Conservation (phyloP, 2,797 vertebrate species). For the Poeciliopsis paucimaculata region DNA sequence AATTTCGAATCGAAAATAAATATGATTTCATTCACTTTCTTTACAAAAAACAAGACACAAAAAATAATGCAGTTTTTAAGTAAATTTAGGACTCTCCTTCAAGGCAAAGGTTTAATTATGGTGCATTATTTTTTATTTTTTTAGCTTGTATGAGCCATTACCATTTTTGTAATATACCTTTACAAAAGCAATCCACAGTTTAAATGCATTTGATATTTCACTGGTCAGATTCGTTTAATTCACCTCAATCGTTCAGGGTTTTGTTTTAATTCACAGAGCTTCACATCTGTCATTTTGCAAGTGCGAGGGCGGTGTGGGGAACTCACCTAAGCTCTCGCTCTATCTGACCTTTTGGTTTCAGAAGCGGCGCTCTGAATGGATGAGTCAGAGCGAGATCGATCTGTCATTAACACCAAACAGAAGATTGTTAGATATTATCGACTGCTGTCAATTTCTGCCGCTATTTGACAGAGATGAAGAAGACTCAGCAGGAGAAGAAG, state of each 20-base stretch:
- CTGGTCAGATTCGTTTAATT: neutral
- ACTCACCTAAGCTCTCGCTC: constrained; percentile 3
- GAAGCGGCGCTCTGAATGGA: constrained; percentile 15
- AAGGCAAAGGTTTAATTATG: neutral
- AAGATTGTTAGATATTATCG: neutral
- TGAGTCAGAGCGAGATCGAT: constrained; percentile 11
- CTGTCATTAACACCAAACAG: constrained; percentile 1
- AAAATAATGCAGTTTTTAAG: neutral
- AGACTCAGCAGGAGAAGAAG: neutral
- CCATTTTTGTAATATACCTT: neutral
- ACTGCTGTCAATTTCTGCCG: neutral
- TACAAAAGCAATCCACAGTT: neutral
- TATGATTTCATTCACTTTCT: neutral
- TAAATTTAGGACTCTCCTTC: neutral
- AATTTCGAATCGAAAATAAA: neutral
- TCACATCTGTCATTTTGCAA: constrained; percentile 22
- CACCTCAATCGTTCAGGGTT: neutral
- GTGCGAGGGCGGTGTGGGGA: constrained; percentile 4
- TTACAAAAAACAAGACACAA: neutral
- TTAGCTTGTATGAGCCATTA: neutral
- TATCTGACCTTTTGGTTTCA: neutral
- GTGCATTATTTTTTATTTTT: neutral
- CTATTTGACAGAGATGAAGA: neutral
- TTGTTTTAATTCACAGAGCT: neutral
- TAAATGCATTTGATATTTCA: neutral